Base-by-base conservation (phyloP, 64 coral and sea anemone species). In the Cladopsammia gracilis region DNA sequence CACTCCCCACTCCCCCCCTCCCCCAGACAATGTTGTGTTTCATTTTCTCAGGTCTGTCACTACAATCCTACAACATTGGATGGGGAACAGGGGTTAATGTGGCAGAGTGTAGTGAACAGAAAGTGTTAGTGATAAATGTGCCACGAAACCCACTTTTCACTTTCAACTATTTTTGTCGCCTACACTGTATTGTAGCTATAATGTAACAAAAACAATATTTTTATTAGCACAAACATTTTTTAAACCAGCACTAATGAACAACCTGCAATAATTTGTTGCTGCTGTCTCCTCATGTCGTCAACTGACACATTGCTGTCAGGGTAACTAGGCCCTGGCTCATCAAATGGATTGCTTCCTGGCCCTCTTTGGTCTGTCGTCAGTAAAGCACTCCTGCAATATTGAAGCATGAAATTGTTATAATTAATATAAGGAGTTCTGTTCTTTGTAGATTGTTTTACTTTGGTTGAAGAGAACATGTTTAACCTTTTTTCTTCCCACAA, bases 231-330 rank as follows among this genome's bases (percentile, higher is more conserved):
- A n/a, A n/a, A n/a, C 3, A n/a, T 15, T 47, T 23, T 23, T 4
- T 0, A 69, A 24, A 44, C 1, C 14, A 83, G 4, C 15, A 6
- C 10, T 26, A 16, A 43, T 23, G 25, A 24, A 51, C 61, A 52
- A 98, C 97, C 97, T 91, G 42, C 61, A 77, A 98, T 98, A n/a
- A 98, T 94, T 72, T 98, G 94, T 23, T 98, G 97, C 62, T 98
- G 97, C 76, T 98, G 97, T 67, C 79, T 87, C 46, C 97, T 93
- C 87, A 98, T 93, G 73, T 93, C 83, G 18, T 23, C 76, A 68
- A 98, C 74, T 12, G 92, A 91, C 76, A 91, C 66, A 71, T 82
- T 95, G 64, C 51, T 96, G 52, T 98, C 88, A 10, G 25, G 66
- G 43, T 82, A 73, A 34, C 34, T 34, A 16, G 24, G 20, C 43